These are phyloP conservation scores for Melanerpes aurifrons DNA, from an alignment of 2,113 vertebrate species.

Conservation along the genomic window DNA sequence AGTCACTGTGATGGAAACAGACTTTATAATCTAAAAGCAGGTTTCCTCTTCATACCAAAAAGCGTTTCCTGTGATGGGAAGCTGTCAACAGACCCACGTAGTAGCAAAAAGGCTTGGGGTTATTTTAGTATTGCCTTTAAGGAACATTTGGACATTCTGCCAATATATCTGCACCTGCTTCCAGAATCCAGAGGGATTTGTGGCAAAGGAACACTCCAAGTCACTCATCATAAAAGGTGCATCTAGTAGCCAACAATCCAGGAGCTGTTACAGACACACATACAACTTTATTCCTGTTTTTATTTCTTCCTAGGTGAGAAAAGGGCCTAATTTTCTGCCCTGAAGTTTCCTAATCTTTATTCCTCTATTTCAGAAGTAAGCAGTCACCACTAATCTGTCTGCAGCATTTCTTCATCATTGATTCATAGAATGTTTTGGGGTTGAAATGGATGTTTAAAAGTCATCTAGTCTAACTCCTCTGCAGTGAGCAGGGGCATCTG, in stretches of 20 bases:
- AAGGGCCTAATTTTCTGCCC: neutral
- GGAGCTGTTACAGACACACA: neutral
- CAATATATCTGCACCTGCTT: slow-evolving; percentile 65
- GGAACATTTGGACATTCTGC: slow-evolving; percentile 73
- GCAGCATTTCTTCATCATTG: neutral
- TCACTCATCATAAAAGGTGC: neutral
- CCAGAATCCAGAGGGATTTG: slow-evolving; percentile 66
- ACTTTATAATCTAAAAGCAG: neutral
- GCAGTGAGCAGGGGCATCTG: neutral
- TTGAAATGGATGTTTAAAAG: neutral
- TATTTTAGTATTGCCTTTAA: slow-evolving; percentile 72
- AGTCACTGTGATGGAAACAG: neutral
- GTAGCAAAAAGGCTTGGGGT: slow-evolving; percentile 41
- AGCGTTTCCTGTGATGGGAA: slow-evolving; percentile 7
- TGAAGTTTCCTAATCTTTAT: neutral
- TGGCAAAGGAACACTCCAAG: neutral
- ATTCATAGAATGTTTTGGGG: neutral
- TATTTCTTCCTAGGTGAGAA: neutral
- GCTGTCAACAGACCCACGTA: neutral
- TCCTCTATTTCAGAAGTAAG: neutral
- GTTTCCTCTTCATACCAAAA: slow-evolving; percentile 18
- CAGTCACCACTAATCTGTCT: neutral
- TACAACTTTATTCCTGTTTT: neutral
- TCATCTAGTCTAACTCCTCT: neutral
- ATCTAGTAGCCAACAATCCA: neutral